Percentiles rank a stretch among this genome's conserved stretches.
phyloP scores from a whole-genome alignment of 2,888 invertebrate species.

The Argyresthia goedartella region DNA sequence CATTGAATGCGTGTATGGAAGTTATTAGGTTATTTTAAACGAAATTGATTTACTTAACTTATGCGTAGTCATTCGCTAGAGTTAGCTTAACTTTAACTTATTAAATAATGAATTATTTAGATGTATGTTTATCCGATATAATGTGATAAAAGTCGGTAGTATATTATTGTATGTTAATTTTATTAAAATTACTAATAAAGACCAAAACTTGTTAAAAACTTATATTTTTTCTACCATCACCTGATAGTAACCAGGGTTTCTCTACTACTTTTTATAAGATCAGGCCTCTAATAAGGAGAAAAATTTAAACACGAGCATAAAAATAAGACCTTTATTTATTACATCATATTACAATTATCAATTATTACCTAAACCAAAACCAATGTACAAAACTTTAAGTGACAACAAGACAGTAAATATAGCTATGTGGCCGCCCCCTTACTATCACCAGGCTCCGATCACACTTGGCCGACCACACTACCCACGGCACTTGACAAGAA shows the following conservation, averaged over 20 bases:
- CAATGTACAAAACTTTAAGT: constrained; percentile 18
- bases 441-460: background rate
- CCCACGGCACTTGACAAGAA: too few species aligned
- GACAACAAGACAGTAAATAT: constrained; percentile 2
- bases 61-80: background rate
- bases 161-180: too few species aligned
- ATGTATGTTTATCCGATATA: too few species aligned
- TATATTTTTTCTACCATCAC: too few species aligned
- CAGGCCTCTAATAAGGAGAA: background rate
- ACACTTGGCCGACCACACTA: background rate
- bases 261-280: too few species aligned
- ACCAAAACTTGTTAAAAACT: background rate
- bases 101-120: background rate
- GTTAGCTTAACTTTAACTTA: background rate
- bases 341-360: constrained; percentile 20
- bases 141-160: too few species aligned
- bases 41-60: background rate
- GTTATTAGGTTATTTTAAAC: background rate
- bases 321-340: constrained; percentile 28
- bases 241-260: too few species aligned
- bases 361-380: constrained; percentile 25
- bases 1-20: too few species aligned
- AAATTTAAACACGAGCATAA: constrained; percentile 7
- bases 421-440: background rate
- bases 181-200: background rate